Percentiles rank a stretch among this genome's conserved stretches.
phyloP scores from a whole-genome alignment of 35 echinoderm and acorn worm species.

The Hemicentrotus pulcherrimus region DNA sequence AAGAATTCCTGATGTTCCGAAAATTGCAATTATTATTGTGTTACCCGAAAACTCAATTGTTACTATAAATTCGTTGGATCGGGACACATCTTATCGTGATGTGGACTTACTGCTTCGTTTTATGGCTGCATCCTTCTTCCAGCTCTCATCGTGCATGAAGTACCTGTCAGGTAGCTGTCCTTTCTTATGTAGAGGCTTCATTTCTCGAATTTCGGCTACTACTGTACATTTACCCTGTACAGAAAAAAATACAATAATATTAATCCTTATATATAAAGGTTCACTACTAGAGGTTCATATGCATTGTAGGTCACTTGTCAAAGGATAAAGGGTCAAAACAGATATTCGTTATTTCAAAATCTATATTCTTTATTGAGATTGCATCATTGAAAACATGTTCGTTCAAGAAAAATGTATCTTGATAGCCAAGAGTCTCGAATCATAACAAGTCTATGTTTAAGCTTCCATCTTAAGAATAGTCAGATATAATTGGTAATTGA shows the following conservation, averaged over 20 bases:
- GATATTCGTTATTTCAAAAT: not conserved
- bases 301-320: too few species aligned
- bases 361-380: too few species aligned
- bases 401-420: not conserved
- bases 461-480: not conserved
- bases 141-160: slow-evolving; percentile 56
- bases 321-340: too few species aligned
- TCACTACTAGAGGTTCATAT: too few species aligned
- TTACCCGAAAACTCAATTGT: not conserved
- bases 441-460: not conserved
- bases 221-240: slow-evolving; percentile 74
- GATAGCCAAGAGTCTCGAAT: not conserved
- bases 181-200: not conserved
- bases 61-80: not conserved
- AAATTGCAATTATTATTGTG: too few species aligned
- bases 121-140: slow-evolving; percentile 67
- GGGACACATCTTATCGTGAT: not conserved
- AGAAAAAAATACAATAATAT: not conserved
- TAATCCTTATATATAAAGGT: too few species aligned
- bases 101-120: slow-evolving; percentile 64
- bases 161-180: not conserved
- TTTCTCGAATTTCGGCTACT: slow-evolving; percentile 64
- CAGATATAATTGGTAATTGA: not conserved
- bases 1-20: too few species aligned
- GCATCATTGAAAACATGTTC: not conserved